Evolutionary conservation across 2,113 vertebrate species (phyloP), one percentile per base, ranked within the genome.

Genomic region (Petrocephalus zakoni): DNA sequence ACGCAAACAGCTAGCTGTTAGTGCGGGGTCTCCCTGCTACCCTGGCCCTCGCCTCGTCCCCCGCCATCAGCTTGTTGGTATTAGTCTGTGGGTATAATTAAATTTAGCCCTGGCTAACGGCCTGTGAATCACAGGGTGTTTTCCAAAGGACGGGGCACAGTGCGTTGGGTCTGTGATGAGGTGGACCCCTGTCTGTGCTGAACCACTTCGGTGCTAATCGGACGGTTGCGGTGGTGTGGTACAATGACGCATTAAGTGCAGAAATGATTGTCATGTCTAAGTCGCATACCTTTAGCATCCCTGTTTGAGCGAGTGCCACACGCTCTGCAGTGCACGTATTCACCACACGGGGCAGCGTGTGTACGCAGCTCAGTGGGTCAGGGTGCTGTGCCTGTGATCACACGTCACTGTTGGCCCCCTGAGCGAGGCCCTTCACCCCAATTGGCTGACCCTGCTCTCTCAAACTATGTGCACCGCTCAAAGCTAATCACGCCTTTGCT

Each of bases 61-160:
- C 64, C 64, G 64, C 84, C 83, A 91, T 93, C 92, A 91, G 93
- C 93, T 94, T 93, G 91, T 94, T 93, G 93, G 92, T 90, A 89
- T 93, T 93, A 92, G 93, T 93, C 91, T 93, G 91, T 90, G 92
- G 90, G 91, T 94, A 93, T 95, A 95, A 94, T 95, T 94, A 93
- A 94, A 93, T 93, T 93, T 86, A 89, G 81, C 88, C 89, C 87
- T 42, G 72, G 87, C 72, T 84, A 88, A 86, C 88, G 75, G 81
- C 87, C 83, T 88, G 88, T 52, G 58, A 87, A 61, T 87, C 51
- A 56, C 29, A 22, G 51, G 56, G 86, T 61, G 56, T 61, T 87
- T 87, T 86, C 85, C 51, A 29, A 10, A 78, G 72, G 72, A 78
- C 22, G 19, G 61, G 61, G n/a, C 61, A 29, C 10, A 11, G 29